Evolutionary conservation across 2,888 invertebrate species (phyloP), one percentile per base, ranked within the genome.

Genomic region (Drosophila nr. fundita): DNA sequence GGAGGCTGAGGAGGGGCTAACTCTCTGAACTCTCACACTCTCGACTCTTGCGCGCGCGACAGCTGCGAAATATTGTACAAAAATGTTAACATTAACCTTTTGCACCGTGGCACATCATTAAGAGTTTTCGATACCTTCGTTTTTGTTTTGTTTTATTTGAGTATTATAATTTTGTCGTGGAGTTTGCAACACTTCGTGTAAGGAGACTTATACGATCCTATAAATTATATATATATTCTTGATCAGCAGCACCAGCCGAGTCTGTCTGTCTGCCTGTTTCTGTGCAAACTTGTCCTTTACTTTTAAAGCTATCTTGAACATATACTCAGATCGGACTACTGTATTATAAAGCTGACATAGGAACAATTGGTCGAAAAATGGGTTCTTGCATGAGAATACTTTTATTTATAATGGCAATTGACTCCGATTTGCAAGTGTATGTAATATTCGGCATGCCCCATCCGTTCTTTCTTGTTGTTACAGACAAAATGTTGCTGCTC

Each of bases 61-160:
- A 53, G 68, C 73, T 74, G 68, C 52, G 49, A 64, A 76, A 69
- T 69, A 71, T 69, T 68, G 53, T 66, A 66, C 76, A 65, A 60
- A 53, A 54, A 68, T 76, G 58, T 59, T 58, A 58, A 42, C 83
- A 80, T 76, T 80, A 80, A 76, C 73, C 83, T 79, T 66, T 71
- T 57, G 59, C 72, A 75, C 65, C 27, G 5, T 21, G 11, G 30
- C 10, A 42, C 73, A 54, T 54, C 73, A 74, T 74, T 62, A 73
- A 61, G 36, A 48, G 38, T 27, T 40, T 45, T 48, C 61, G 21
- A 70, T 66, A 48, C 21, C 45, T 58, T 48, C 29, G 21, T 27
- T 15, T n/a, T 15, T n/a, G 32, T 30, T 3, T 29, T 21, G n/a
- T 11, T 45, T 21, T 21, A 15, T 8, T 32, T 11, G 8, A 2